phyloP scores from a whole-genome alignment of 2,797 vertebrate genomes.

The Macropus fuliginosus region DNA sequence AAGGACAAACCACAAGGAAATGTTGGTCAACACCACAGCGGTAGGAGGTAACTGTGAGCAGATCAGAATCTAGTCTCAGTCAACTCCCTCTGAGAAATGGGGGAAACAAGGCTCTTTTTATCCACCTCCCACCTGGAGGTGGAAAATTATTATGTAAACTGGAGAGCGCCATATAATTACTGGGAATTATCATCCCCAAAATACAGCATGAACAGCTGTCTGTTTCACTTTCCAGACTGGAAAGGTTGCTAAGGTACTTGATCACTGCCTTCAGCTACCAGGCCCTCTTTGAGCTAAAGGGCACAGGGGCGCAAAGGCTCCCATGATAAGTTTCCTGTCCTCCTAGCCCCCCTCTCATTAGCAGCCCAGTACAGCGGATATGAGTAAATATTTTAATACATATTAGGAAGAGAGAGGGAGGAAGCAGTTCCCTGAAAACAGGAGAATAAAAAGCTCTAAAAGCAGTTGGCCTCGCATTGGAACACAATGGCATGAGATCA shows the following conservation, averaged over 20 bases:
- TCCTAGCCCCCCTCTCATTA: background rate
- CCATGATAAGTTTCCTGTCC: background rate
- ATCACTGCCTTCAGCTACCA: background rate
- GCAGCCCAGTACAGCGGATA: background rate
- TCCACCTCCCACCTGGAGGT: background rate
- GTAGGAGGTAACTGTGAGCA: background rate
- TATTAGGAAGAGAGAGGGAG: background rate
- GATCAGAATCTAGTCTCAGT: background rate
- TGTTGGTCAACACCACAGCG: background rate
- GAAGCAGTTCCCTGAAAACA: conserved; percentile 46
- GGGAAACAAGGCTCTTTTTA: background rate
- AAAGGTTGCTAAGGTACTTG: background rate
- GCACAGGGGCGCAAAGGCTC: background rate
- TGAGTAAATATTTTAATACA: conserved; percentile 46
- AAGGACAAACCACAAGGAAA: background rate
- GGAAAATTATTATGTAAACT: background rate
- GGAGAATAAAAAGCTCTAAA: background rate
- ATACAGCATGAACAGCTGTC: background rate
- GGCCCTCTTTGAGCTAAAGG: background rate
- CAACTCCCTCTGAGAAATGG: background rate
- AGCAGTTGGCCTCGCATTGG: background rate
- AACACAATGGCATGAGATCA: conserved; percentile 41
- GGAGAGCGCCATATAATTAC: background rate
- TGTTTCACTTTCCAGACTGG: background rate
- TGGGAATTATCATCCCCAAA: background rate